Evolutionary conservation across 2,797 vertebrate genomes (phyloP).

Genomic region (Poeciliopsis gracilis): DNA sequence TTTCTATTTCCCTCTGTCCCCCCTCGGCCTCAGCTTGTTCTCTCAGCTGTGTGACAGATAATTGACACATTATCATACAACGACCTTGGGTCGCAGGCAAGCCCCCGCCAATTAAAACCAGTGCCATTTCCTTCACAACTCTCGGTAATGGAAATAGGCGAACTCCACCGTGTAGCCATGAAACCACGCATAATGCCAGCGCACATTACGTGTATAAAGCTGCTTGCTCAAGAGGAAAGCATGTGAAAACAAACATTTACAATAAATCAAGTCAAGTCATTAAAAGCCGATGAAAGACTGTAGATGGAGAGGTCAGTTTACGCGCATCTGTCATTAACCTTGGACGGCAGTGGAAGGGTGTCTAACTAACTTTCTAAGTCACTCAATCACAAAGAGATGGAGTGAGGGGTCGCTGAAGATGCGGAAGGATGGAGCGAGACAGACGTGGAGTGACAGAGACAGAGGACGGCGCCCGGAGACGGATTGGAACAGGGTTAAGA

Average conservation of each 20-base stretch:
- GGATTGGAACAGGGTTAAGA: slow-evolving; percentile 69
- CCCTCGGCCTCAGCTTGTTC: slow-evolving; percentile 6
- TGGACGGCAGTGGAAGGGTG: slow-evolving; percentile 64
- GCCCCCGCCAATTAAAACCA: slow-evolving; percentile 65
- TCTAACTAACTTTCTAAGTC: slow-evolving; percentile 65
- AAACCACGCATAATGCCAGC: slow-evolving; percentile 5
- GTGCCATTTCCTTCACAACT: slow-evolving; percentile 58
- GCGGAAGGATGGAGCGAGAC: slow-evolving; percentile 56
- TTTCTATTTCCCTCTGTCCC: slow-evolving; percentile 1
- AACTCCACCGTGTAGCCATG: slow-evolving; percentile 21
- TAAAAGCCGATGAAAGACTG: slow-evolving; percentile 30
- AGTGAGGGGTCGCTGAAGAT: slow-evolving; percentile 49
- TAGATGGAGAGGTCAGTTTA: slow-evolving; percentile 48
- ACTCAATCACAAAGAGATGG: slow-evolving; percentile 68
- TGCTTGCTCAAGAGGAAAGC: slow-evolving; percentile 24
- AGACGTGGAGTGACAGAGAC: slow-evolving; percentile 57
- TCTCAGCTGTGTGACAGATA: slow-evolving; percentile 57
- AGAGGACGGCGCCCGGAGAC: slow-evolving; percentile 55
- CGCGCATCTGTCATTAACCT: slow-evolving; percentile 48
- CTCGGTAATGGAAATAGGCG: slow-evolving; percentile 58
- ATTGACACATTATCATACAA: slow-evolving; percentile 70
- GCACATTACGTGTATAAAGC: background rate
- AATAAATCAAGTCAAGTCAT: slow-evolving; percentile 49
- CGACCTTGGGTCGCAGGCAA: slow-evolving; percentile 65
- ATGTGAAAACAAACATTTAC: slow-evolving; percentile 39